Base-by-base conservation (phyloP, 2,113 vertebrate species). In the Oreochromis aureus region DNA sequence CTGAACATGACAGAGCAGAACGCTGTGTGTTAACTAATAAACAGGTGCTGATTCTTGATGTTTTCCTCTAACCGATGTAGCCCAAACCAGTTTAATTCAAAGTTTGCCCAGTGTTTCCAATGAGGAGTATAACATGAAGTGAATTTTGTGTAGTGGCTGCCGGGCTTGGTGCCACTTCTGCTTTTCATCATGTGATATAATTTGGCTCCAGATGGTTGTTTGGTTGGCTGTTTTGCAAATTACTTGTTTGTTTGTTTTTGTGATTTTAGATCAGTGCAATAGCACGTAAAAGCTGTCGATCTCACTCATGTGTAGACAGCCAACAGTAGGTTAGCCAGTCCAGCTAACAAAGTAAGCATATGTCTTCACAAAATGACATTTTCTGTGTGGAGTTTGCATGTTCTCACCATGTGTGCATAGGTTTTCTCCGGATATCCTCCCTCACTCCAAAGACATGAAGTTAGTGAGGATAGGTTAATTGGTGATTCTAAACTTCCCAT, bases 1-100 rank as follows among this genome's bases (percentile, higher is more conserved):
- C 58, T 83, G 86, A 89, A 89, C 83, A 83, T 94, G 93, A 91
- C 89, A 2, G 36, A 19, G 88, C 88, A 93, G 81, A 91, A 92
- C 78, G 5, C 36, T 9, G 2, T 12, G 19, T 63, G 24, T 36
- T 56, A 83, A 61, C 58, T 44, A 32, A 53, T 66, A 54, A 73
- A 71, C 79, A 36, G 30, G 34, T 9, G 32, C 15, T 44, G 59
- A 66, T 44, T 30, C 32, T n/a, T 54, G 27, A 34, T 53, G 19
- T 7, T 41, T 51, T 39, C 0, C 71, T 30, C 46, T 32, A 32
- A 32, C 48, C 2, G 4, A 78, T 13, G 7, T 13, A 0, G 27
- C 46, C 6, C 44, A 32, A 53, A 78, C 10, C 73, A n/a, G 16
- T n/a, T 51, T 51, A 0, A 32, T 0, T 76, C 6, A 30, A 51